Evolutionary conservation across 2,113 vertebrate genomes (phyloP).

Genomic region (Bubo scandiacus): DNA sequence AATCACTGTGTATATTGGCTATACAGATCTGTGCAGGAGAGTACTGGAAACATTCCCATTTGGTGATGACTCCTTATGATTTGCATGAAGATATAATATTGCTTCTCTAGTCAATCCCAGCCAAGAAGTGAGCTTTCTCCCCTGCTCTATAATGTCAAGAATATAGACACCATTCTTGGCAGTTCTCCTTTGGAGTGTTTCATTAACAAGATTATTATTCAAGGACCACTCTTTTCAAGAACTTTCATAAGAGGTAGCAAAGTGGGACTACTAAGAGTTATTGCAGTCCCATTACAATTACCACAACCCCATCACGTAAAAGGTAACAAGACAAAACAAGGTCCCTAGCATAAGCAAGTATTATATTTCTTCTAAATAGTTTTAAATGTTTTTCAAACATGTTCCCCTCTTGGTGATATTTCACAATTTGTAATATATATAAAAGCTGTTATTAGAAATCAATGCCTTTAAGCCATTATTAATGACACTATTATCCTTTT

Average conservation of each 20-base stretch:
- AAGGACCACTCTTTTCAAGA: neutral
- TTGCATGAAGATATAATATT: neutral
- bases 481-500: neutral
- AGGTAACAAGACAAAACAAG: neutral
- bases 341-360: neutral
- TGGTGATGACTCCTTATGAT: neutral
- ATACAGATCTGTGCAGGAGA: neutral
- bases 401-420: neutral
- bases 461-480: neutral
- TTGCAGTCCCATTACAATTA: neutral
- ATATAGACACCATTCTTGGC: neutral
- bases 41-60: neutral
- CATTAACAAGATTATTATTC: neutral
- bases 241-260: neutral
- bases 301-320: neutral
- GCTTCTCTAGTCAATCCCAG: neutral
- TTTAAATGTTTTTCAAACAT: neutral
- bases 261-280: neutral
- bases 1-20: neutral
- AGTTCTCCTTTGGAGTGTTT: neutral
- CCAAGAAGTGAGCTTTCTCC: neutral
- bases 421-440: neutral
- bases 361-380: neutral
- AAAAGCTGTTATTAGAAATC: neutral
- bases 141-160: neutral